Percentiles rank a stretch among this genome's conserved stretches.
Evolutionary conservation across 2,113 vertebrate genomes (phyloP).

Genomic region (Lathamus discolor): DNA sequence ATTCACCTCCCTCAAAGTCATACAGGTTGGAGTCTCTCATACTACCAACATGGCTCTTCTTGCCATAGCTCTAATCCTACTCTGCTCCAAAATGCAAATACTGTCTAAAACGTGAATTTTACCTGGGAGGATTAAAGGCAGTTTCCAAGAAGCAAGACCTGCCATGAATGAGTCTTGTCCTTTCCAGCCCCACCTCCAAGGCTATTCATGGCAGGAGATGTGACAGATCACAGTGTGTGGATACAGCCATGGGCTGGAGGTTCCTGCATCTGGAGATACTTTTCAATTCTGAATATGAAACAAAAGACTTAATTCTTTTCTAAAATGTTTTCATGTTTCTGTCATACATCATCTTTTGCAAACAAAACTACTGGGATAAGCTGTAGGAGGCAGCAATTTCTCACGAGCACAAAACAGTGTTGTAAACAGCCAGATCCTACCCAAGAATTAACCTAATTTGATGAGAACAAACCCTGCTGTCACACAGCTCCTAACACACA

Average conservation of each 20-base stretch:
- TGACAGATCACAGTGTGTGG: background rate
- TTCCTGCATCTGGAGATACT: background rate
- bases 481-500: background rate
- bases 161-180: background rate
- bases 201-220: background rate
- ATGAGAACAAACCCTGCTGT: background rate
- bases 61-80: background rate
- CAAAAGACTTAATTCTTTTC: background rate
- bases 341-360: background rate
- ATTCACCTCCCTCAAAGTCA: background rate
- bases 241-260: background rate
- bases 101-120: background rate
- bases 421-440: background rate
- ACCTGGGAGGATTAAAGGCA: background rate
- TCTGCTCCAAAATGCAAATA: background rate
- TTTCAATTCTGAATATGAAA: background rate
- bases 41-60: background rate
- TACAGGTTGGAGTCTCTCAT: background rate
- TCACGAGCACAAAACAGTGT: background rate
- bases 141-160: background rate
- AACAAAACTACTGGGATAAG: background rate
- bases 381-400: background rate
- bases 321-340: background rate
- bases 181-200: background rate
- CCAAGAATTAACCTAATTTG: background rate